Percentiles rank a stretch among this genome's conserved stretches.
phyloP scores from a whole-genome alignment of 2,113 vertebrate species.

The Neopipo cinnamomea region DNA sequence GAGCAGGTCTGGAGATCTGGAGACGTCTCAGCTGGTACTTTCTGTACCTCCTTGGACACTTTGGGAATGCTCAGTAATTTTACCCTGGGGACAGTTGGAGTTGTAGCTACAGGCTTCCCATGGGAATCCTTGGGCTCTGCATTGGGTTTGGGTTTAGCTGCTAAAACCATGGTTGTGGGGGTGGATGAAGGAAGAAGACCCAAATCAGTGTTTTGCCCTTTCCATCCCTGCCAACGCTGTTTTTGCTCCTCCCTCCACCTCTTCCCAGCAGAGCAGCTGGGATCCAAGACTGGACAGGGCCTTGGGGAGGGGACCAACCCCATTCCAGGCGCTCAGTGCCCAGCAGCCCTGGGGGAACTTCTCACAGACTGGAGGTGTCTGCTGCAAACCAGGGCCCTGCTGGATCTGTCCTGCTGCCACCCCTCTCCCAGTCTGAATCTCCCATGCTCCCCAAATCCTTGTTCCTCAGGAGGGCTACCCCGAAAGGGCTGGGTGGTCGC shows the following conservation, averaged over 20 bases:
- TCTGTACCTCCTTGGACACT: not conserved
- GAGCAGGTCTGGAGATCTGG: not conserved
- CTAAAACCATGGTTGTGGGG: not conserved
- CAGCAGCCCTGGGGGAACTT: not conserved
- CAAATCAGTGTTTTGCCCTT: not conserved
- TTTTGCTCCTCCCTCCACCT: not conserved
- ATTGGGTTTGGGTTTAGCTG: not conserved
- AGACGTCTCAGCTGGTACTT: not conserved
- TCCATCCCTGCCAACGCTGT: not conserved
- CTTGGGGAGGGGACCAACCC: not conserved
- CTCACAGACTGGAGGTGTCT: not conserved
- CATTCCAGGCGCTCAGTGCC: not conserved
- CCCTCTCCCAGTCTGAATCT: not conserved
- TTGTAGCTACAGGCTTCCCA: rapidly evolving
- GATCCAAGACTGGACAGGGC: not conserved
- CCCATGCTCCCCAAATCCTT: not conserved
- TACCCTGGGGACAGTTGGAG: not conserved
- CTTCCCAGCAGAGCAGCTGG: not conserved
- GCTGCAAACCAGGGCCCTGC: not conserved
- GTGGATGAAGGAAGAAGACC: not conserved
- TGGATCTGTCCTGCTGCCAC: not conserved
- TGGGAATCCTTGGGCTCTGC: not conserved
- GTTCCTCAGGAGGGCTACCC: not conserved
- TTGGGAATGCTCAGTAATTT: not conserved
- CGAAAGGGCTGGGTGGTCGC: not conserved